These are phyloP conservation scores for Eulemur albifrons DNA, from an alignment of 2,797 vertebrate species.

Conservation along the genomic window DNA sequence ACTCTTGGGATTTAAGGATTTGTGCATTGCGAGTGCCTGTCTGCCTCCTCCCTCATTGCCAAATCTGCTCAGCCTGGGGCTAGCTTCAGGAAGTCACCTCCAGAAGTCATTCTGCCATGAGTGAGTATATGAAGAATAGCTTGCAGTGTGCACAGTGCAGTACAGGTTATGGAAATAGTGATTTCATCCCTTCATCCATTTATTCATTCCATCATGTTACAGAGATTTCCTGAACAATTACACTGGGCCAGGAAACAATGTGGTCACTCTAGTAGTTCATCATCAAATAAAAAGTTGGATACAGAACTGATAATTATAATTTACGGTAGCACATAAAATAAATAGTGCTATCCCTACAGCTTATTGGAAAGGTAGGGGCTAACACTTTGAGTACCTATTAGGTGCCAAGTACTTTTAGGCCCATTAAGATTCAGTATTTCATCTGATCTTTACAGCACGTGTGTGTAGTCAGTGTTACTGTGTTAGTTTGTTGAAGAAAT, in stretches of 20 bases:
- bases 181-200: neutral
- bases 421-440: neutral
- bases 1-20: neutral
- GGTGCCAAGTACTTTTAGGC: neutral
- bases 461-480: neutral
- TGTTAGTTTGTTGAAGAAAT: conserved; percentile 6
- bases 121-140: neutral
- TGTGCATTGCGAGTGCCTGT: neutral
- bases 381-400: neutral
- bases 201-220: neutral
- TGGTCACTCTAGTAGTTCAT: neutral
- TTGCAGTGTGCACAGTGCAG: neutral
- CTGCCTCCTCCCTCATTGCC: neutral
- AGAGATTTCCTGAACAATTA: neutral
- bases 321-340: neutral
- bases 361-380: neutral
- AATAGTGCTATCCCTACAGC: neutral
- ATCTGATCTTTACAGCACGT: neutral
- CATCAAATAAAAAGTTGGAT: conserved; percentile 7
- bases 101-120: neutral
- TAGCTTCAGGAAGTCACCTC: neutral
- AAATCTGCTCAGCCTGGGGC: neutral
- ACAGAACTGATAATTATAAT: neutral
- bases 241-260: neutral
- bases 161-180: neutral